A percentile compares a stretch with the other conserved stretches of the same genome.
Evolutionary conservation across 2,888 invertebrate genomes (phyloP).

Genomic region (Theodoxus fluviatilis): DNA sequence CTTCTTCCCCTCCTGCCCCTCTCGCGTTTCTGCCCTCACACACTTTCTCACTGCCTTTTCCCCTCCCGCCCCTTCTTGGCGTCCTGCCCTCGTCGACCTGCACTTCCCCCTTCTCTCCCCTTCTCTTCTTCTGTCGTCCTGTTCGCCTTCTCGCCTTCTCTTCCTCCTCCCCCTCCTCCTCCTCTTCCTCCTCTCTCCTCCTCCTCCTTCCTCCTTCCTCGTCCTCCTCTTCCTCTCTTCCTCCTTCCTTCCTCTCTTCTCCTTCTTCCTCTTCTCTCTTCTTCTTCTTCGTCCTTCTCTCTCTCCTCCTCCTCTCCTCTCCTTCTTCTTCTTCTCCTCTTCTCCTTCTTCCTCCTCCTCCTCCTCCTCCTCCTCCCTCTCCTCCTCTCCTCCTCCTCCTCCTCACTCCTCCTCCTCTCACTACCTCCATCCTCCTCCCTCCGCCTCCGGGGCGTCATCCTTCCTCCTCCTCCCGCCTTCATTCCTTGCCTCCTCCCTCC

Average conservation of each 20-base stretch:
- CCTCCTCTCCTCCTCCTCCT: neutral
- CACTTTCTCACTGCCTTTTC: too few species aligned
- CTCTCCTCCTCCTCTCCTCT: neutral
- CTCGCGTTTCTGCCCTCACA: too few species aligned
- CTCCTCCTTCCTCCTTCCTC: neutral
- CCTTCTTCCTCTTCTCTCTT: slow-evolving; percentile 18
- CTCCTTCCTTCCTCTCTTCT: slow-evolving; percentile 15
- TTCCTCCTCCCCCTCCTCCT: neutral
- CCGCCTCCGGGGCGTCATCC: neutral
- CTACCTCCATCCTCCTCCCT: neutral
- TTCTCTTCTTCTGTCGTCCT: neutral
- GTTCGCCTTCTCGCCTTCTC: neutral
- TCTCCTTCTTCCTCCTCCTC: neutral
- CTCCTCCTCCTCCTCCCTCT: neutral
- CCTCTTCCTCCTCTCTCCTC: neutral
- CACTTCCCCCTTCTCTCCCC: neutral
- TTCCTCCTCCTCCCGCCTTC: neutral
- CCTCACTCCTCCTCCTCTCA: slow-evolving; percentile 4
- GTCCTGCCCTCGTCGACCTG: too few species aligned
- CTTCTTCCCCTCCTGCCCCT: too few species aligned
- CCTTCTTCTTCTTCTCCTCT: neutral
- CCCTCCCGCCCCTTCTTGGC: too few species aligned
- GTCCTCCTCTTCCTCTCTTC: neutral
- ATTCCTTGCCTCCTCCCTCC: neutral
- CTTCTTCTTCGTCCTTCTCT: slow-evolving; percentile 16